Conservation (phyloP, 2,888 invertebrate genomes). For the Hydrotaea diabolus region DNA sequence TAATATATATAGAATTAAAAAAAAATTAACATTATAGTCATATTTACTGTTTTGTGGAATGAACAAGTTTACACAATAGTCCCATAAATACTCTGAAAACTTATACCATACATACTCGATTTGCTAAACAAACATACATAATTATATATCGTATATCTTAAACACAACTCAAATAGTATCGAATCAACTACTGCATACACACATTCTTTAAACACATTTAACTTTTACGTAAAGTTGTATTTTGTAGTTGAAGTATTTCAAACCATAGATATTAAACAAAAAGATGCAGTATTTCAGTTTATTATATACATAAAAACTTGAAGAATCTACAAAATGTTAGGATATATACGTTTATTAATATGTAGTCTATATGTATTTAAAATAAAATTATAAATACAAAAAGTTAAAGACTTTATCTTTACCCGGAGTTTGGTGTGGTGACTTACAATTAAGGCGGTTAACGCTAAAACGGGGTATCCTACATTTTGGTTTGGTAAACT, state of each 20-base stretch:
- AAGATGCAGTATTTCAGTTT: slow-evolving; percentile 37
- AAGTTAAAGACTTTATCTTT: not conserved
- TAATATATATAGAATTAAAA: not conserved
- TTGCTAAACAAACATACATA: slow-evolving; percentile 1
- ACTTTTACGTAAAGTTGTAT: slow-evolving; percentile 29
- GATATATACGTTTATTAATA: slow-evolving; percentile 57
- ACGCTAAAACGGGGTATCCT: no score
- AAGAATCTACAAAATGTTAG: slow-evolving; percentile 49
- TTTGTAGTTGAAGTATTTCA: slow-evolving; percentile 57
- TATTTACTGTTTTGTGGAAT: slow-evolving; percentile 26
- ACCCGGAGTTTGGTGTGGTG: no score
- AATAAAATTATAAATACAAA: slow-evolving; percentile 53
- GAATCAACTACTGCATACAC: not conserved
- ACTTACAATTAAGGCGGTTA: no score
- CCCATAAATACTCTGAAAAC: slow-evolving; percentile 21
- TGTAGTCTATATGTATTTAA: slow-evolving; percentile 64
- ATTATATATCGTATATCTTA: not conserved
- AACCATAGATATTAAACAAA: slow-evolving; percentile 46
- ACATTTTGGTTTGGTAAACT: no score
- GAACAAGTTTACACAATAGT: not conserved
- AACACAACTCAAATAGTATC: slow-evolving; percentile 3
- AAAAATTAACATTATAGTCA: not conserved
- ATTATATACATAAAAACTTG: slow-evolving; percentile 27
- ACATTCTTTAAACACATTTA: not conserved
- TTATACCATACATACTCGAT: slow-evolving; percentile 13